Evolutionary conservation across 2,888 invertebrate genomes (phyloP).

Genomic region (Tetrapedia diversipes): DNA sequence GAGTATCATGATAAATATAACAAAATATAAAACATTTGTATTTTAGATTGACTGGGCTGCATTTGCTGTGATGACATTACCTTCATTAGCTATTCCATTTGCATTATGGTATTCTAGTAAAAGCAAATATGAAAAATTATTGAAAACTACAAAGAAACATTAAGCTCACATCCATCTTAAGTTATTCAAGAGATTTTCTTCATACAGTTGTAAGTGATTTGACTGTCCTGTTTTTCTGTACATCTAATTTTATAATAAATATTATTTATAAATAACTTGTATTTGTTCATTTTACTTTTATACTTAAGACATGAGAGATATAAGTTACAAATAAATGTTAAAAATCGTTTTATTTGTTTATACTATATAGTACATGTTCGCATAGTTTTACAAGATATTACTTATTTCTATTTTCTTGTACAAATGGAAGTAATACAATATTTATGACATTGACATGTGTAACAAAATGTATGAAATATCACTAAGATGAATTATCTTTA

Average conservation of each 20-base stretch:
- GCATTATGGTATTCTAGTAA: constrained; percentile 97
- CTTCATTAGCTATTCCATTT: constrained; percentile 96
- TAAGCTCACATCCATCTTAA: constrained; percentile 64
- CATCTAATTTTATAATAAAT: constrained; percentile 78
- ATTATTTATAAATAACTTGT: constrained; percentile 75
- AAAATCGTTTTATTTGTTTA: constrained; percentile 38
- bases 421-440: constrained; percentile 14
- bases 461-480: constrained; percentile 16
- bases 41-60: constrained; percentile 95
- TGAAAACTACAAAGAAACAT: constrained; percentile 88
- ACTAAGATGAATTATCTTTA: constrained; percentile 8
- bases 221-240: constrained; percentile 73
- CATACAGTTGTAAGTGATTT: constrained; percentile 73
- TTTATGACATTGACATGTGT: neutral
- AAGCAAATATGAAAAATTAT: constrained; percentile 94
- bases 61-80: constrained; percentile 98
- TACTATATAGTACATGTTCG: constrained; percentile 19
- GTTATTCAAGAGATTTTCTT: constrained; percentile 63
- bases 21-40: constrained; percentile 40
- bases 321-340: constrained; percentile 4
- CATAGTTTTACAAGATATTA: constrained; percentile 31
- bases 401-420: constrained; percentile 7
- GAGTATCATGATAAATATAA: constrained; percentile 1
- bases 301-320: neutral
- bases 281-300: neutral